These are phyloP conservation scores for Anolis carolinensis DNA, from an alignment of 2,113 vertebrate species.

Conservation along the genomic window DNA sequence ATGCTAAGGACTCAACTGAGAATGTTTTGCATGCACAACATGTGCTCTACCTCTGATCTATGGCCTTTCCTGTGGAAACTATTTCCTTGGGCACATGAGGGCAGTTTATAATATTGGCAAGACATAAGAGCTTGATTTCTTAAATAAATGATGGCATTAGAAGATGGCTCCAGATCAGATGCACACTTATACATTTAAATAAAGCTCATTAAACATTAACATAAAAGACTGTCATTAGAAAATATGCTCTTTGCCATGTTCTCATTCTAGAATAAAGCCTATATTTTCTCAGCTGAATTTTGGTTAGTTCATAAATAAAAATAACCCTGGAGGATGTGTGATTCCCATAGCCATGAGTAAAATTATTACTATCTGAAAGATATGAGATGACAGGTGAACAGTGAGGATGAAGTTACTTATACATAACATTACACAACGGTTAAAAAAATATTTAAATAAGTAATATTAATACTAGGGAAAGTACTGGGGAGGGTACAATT, in stretches of 20 bases:
- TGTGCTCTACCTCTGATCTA: no score
- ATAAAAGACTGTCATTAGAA: neutral
- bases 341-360: neutral
- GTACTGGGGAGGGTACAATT: neutral
- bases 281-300: neutral
- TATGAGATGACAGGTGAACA: neutral
- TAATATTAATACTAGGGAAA: neutral
- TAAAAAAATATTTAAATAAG: no score
- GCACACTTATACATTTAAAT: no score
- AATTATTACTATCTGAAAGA: neutral
- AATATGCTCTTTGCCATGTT: neutral
- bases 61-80: no score
- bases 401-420: neutral
- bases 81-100: no score
- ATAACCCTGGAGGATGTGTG: neutral
- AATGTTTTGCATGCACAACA: no score
- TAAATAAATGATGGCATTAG: no score
- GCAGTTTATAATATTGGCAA: no score
- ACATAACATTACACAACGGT: neutral
- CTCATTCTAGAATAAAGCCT: neutral
- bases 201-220: neutral
- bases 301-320: neutral
- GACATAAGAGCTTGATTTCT: no score
- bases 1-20: no score
- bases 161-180: no score